Evolutionary conservation across 2,888 invertebrate genomes (phyloP).

Genomic region (Horisme vitalbata): DNA sequence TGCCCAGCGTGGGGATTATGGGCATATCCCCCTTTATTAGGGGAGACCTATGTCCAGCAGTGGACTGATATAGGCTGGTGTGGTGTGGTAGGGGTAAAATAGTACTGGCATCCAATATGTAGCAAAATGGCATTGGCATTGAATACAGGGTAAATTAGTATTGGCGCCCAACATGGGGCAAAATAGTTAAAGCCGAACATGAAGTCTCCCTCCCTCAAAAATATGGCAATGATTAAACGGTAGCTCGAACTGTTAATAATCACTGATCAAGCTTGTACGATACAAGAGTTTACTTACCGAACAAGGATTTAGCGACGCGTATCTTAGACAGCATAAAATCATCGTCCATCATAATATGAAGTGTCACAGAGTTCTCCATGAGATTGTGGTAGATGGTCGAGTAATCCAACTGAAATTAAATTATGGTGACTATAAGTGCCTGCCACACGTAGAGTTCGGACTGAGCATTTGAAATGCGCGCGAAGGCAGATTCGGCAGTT

Average conservation of each 20-base stretch:
- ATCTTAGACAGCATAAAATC: constrained; percentile 90
- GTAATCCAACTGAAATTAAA: constrained; percentile 89
- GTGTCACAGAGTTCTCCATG: constrained; percentile 89
- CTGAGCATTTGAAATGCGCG: too few species aligned
- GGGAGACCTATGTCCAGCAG: too few species aligned
- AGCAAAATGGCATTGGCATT: not conserved
- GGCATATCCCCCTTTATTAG: too few species aligned
- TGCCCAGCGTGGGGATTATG: too few species aligned
- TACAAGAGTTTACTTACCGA: constrained; percentile 80
- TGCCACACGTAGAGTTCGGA: too few species aligned
- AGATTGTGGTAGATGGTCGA: constrained; percentile 91
- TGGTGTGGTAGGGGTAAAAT: too few species aligned
- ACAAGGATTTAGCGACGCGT: constrained; percentile 87
- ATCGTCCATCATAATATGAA: constrained; percentile 92
- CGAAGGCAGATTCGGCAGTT: too few species aligned
- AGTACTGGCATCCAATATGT: not conserved
- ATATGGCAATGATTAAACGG: too few species aligned
- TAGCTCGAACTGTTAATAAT: too few species aligned
- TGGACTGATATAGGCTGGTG: too few species aligned
- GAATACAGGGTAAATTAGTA: not conserved
- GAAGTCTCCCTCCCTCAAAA: too few species aligned
- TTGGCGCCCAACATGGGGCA: not conserved
- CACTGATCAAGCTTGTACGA: not conserved
- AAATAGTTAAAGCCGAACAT: not conserved
- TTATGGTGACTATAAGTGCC: too few species aligned